These are phyloP conservation scores for Drosophila histrio DNA, from an alignment of 2,888 invertebrate species.

Conservation along the genomic window DNA sequence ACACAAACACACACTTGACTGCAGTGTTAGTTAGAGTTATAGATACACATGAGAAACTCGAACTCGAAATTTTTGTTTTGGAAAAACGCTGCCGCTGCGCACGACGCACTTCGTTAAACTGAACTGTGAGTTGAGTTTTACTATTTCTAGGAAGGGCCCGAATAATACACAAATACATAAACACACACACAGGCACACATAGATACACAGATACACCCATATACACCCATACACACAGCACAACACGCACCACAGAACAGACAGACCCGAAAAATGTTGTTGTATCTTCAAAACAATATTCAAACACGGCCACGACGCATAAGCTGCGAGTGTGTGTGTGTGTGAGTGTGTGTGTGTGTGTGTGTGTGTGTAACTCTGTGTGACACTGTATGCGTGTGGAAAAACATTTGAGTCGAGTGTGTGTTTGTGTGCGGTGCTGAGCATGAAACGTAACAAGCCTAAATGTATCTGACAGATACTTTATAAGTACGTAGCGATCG, in stretches of 20 bases:
- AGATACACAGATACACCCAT: background rate
- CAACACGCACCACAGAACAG: slow-evolving; percentile 4
- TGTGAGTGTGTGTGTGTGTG: slow-evolving; percentile 26
- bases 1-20: background rate
- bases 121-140: slow-evolving; percentile 77
- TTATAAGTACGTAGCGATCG: slow-evolving; percentile 64
- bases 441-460: slow-evolving; percentile 40
- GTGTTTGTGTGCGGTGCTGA: too few relatives aligned
- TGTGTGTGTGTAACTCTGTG: slow-evolving; percentile 23
- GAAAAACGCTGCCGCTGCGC: slow-evolving; percentile 78
- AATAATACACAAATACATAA: slow-evolving; percentile 24
- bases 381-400: slow-evolving; percentile 48
- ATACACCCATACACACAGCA: background rate
- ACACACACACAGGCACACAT: slow-evolving; percentile 9
- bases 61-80: slow-evolving; percentile 24
- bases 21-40: background rate
- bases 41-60: background rate
- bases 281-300: slow-evolving; percentile 66
- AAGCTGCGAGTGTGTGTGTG: slow-evolving; percentile 14
- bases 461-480: slow-evolving; percentile 66
- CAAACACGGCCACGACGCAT: slow-evolving; percentile 44
- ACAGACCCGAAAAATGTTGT: slow-evolving; percentile 56
- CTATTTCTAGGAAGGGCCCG: slow-evolving; percentile 78
- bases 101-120: slow-evolving; percentile 82
- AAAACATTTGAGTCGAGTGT: slow-evolving; percentile 53